Evolutionary conservation across 2,888 invertebrate species (phyloP).

Genomic region (Sclerodermus sp.): DNA sequence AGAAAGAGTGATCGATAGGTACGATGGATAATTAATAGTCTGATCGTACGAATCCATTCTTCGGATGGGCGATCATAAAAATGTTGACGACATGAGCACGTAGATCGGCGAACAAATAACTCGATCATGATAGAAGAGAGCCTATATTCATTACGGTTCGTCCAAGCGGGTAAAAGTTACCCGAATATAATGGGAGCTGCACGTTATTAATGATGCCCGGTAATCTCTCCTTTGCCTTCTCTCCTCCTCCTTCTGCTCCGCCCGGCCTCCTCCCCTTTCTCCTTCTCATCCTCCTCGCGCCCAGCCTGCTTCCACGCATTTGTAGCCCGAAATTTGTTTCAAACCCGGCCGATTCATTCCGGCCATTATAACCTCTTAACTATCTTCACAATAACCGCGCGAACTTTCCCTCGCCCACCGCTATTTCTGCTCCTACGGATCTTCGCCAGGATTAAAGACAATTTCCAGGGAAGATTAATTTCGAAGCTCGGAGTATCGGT

Average conservation of each 20-base stretch:
- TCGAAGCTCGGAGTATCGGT: too few relatives aligned
- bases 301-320: conserved; percentile 21
- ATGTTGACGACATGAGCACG: not conserved
- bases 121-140: conserved; percentile 23
- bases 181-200: conserved; percentile 34
- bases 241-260: conserved; percentile 9
- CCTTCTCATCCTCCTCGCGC: conserved; percentile 8
- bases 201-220: conserved; percentile 34
- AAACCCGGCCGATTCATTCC: conserved; percentile 9
- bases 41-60: not conserved
- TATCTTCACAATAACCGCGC: too few relatives aligned
- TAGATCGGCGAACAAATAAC: conserved; percentile 10
- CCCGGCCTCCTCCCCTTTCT: conserved; percentile 19
- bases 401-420: too few relatives aligned
- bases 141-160: conserved; percentile 40
- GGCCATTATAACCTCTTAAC: too few relatives aligned
- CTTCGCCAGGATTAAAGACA: too few relatives aligned
- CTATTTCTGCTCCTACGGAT: too few relatives aligned
- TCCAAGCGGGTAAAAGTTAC: conserved; percentile 40
- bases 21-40: not conserved
- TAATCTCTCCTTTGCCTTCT: conserved; percentile 26
- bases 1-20: too few relatives aligned
- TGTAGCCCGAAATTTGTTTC: conserved; percentile 32
- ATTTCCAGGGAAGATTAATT: too few relatives aligned
- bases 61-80: not conserved